Percentiles rank a stretch among this genome's conserved stretches.
phyloP scores from a whole-genome alignment of 2,888 invertebrate species.

The Lasioglossum villosulum region DNA sequence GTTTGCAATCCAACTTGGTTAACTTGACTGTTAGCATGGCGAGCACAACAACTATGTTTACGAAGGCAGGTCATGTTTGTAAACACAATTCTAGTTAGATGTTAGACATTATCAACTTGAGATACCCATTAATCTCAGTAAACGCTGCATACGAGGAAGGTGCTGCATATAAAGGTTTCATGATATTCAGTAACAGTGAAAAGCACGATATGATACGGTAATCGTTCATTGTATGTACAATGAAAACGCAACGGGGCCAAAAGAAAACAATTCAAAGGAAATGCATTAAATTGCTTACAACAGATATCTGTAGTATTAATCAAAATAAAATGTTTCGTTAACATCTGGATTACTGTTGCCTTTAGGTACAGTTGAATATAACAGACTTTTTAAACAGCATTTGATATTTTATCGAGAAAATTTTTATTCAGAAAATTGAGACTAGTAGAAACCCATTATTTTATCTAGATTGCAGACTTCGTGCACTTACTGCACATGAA shows the following conservation, averaged over 20 bases:
- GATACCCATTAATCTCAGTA: background rate
- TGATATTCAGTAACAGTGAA: background rate
- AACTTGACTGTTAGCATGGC: background rate
- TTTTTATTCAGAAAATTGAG: background rate
- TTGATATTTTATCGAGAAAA: background rate
- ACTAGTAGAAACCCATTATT: background rate
- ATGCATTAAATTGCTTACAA: background rate
- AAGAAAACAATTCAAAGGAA: background rate
- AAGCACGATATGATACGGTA: background rate
- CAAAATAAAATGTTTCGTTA: background rate
- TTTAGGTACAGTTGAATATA: background rate
- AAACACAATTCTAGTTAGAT: constrained; percentile 3
- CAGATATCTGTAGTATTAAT: background rate
- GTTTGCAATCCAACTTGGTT: background rate
- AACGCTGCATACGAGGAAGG: background rate
- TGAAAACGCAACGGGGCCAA: background rate
- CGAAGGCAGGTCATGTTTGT: background rate
- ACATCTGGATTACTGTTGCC: background rate
- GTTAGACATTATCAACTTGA: constrained; percentile 5
- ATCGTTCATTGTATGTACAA: background rate
- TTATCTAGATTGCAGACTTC: background rate
- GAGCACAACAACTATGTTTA: background rate
- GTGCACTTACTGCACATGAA: background rate
- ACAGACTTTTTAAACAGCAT: background rate
- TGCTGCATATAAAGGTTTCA: background rate